Conservation (phyloP, 2,888 invertebrate genomes). For the Seira musarum region DNA sequence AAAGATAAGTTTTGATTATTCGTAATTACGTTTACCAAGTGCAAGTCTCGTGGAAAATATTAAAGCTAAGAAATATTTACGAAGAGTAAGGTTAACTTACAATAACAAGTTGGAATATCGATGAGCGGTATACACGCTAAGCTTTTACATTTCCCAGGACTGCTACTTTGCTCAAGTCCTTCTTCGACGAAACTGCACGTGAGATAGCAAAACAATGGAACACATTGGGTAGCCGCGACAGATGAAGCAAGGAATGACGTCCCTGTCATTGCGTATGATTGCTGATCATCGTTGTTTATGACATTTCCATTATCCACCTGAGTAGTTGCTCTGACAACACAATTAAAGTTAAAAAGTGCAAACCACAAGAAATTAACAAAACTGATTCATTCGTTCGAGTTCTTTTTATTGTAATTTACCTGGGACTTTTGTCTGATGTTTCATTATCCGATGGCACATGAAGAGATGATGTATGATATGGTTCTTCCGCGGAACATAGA, state of each 20-base stretch:
- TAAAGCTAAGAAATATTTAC: too few species aligned
- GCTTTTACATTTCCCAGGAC: too few species aligned
- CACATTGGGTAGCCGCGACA: slow-evolving; percentile 21
- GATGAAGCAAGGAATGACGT: not conserved
- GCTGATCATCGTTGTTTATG: slow-evolving; percentile 22
- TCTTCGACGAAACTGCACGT: slow-evolving; percentile 11
- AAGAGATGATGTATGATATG: not conserved
- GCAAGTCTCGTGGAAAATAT: too few species aligned
- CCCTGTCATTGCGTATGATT: slow-evolving; percentile 20
- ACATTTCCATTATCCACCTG: not conserved
- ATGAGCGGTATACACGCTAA: slow-evolving; percentile 25
- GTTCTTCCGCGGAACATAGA: slow-evolving; percentile 41
- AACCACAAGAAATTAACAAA: too few species aligned
- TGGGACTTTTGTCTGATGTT: slow-evolving; percentile 24
- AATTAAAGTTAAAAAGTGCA: too few species aligned
- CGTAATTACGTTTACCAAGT: too few species aligned
- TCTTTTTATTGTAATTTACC: too few species aligned
- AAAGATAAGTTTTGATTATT: not conserved
- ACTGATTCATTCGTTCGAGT: too few species aligned
- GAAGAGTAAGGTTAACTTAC: slow-evolving; percentile 28
- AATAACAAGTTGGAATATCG: slow-evolving; percentile 48
- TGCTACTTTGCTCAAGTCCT: not conserved
- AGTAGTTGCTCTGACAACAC: not conserved
- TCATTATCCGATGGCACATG: slow-evolving; percentile 28
- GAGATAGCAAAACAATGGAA: slow-evolving; percentile 36